A percentile compares a stretch with the other conserved stretches of the same genome.
Evolutionary conservation across 2,113 vertebrate species (phyloP).

Genomic region (Equus przewalskii): DNA sequence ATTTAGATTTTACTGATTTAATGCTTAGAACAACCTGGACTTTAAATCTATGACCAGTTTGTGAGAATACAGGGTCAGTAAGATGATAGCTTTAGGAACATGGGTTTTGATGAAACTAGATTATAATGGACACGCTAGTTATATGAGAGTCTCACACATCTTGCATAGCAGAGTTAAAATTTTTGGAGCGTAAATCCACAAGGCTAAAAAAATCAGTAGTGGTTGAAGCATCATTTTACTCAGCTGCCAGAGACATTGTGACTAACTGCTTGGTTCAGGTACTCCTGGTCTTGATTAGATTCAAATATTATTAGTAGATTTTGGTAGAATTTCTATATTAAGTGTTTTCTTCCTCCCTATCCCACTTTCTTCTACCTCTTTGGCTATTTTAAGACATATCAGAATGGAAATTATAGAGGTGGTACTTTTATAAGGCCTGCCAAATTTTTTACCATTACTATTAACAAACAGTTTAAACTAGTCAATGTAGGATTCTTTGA

Average conservation of each 20-base stretch:
- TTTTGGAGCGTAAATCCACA: slow-evolving; percentile 46
- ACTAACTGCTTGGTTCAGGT: slow-evolving; percentile 26
- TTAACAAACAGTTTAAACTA: background rate
- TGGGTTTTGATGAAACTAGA: slow-evolving; percentile 42
- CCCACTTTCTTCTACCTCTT: background rate
- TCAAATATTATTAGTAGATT: slow-evolving; percentile 44
- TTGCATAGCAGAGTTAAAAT: background rate
- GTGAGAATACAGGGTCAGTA: background rate
- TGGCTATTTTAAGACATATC: slow-evolving; percentile 17
- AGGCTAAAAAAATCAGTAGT: background rate
- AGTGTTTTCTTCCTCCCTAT: background rate
- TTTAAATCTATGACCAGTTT: slow-evolving; percentile 38
- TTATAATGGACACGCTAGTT: background rate
- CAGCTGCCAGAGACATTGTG: background rate
- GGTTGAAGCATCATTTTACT: background rate
- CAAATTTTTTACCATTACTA: slow-evolving; percentile 21
- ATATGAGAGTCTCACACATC: background rate
- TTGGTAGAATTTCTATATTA: slow-evolving; percentile 35
- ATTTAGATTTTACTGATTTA: slow-evolving; percentile 58
- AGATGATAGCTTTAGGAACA: slow-evolving; percentile 24
- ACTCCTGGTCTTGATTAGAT: background rate
- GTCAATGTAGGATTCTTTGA: background rate
- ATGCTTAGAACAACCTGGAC: background rate
- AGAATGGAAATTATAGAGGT: background rate
- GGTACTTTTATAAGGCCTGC: background rate